Evolutionary conservation across 1,140 invertebrate species (phyloP).

Genomic region (Heliconius nattereri): DNA sequence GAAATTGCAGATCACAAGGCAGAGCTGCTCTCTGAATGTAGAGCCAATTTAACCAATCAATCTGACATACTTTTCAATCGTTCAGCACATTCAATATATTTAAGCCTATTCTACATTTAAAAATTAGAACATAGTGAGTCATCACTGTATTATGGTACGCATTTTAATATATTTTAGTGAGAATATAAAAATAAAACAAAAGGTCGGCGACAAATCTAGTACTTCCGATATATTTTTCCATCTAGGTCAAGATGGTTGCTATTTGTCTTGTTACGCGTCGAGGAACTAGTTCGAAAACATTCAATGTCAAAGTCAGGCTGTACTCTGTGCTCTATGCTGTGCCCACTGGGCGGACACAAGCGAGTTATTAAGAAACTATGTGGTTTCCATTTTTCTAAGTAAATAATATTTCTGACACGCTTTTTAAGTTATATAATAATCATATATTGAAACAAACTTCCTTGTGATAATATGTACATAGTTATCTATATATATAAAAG

Average conservation of each 20-base stretch:
- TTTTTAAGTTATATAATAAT: too few relatives aligned
- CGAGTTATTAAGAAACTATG: too few relatives aligned
- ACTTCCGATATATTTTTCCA: not conserved
- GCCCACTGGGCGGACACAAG: not conserved
- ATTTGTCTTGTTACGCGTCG: not conserved
- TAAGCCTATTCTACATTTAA: too few relatives aligned
- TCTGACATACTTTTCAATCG: not conserved
- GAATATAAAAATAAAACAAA: not conserved
- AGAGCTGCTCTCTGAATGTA: not conserved
- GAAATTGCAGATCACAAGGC: not conserved
- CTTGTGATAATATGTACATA: too few relatives aligned
- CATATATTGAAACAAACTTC: too few relatives aligned
- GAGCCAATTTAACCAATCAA: not conserved
- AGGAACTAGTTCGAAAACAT: not conserved
- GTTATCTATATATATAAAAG: too few relatives aligned
- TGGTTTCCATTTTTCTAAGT: too few relatives aligned
- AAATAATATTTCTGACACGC: too few relatives aligned
- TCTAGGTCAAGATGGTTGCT: not conserved
- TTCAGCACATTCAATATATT: not conserved
- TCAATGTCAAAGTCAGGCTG: slow-evolving; percentile 10
- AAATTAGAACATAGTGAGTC: too few relatives aligned
- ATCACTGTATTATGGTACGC: too few relatives aligned
- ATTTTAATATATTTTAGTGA: not conserved
- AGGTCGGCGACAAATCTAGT: not conserved
- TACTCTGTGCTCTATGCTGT: too few relatives aligned